These are phyloP conservation scores for Anhinga anhinga DNA, from an alignment of 2,113 vertebrate species.

Conservation along the genomic window DNA sequence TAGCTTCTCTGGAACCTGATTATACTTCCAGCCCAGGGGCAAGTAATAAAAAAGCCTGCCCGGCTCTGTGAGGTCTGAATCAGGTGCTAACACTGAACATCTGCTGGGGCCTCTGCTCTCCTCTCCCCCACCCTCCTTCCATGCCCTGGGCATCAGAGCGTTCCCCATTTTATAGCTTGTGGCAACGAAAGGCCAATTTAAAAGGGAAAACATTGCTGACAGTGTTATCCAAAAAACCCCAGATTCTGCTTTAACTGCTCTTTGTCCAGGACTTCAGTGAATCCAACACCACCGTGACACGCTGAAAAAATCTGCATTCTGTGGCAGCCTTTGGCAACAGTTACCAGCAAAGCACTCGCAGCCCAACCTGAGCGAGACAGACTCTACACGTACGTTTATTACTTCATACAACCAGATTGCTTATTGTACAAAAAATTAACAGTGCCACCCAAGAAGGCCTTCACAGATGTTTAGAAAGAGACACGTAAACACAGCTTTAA, in stretches of 20 bases:
- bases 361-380: neutral
- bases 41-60: slow-evolving; percentile 22
- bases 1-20: slow-evolving; percentile 12
- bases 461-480: slow-evolving; percentile 19
- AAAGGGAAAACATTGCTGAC: neutral
- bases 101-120: neutral
- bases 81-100: slow-evolving; percentile 62
- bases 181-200: neutral
- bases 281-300: neutral
- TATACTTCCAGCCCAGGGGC: neutral
- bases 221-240: neutral
- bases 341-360: neutral
- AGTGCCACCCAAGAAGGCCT: neutral
- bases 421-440: neutral
- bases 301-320: neutral
- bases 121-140: neutral
- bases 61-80: slow-evolving; percentile 25
- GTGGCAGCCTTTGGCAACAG: neutral
- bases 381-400: slow-evolving; percentile 15
- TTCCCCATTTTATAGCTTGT: neutral
- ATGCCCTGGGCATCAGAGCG: neutral
- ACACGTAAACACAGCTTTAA: neutral
- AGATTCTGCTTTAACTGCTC: neutral
- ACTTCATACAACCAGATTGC: neutral
- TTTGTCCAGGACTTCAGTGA: neutral